These are phyloP conservation scores for Limnodromus scolopaceus DNA, from an alignment of 2,797 vertebrate genomes.

Conservation along the genomic window DNA sequence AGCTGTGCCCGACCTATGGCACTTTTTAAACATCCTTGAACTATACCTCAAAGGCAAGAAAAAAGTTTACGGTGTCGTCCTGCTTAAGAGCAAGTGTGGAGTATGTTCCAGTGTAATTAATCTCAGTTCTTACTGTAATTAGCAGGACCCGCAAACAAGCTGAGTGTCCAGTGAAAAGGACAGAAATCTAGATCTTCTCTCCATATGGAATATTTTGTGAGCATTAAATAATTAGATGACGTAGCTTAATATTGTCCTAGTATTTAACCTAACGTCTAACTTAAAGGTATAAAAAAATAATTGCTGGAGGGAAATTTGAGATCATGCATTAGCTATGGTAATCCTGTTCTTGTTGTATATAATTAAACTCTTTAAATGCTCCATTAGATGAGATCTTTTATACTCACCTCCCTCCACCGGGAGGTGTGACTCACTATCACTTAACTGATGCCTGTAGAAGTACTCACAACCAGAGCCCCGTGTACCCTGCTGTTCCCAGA, in stretches of 20 bases:
- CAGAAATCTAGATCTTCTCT: background rate
- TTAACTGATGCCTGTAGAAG: background rate
- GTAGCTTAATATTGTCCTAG: background rate
- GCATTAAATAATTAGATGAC: background rate
- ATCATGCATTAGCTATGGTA: conserved; percentile 46
- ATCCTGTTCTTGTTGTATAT: conserved; percentile 37
- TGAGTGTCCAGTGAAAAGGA: background rate
- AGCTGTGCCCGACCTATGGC: background rate
- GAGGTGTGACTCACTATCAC: conserved; percentile 12
- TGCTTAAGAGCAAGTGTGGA: background rate
- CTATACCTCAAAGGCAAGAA: background rate
- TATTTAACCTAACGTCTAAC: conserved; percentile 3
- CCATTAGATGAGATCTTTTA: conserved; percentile 53
- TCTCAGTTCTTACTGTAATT: background rate
- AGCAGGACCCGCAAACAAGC: background rate
- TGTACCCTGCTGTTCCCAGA: conserved; percentile 5
- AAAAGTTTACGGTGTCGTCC: background rate
- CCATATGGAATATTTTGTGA: background rate
- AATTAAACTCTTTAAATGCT: conserved; percentile 56
- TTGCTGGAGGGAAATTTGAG: conserved; percentile 21
- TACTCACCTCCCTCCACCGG: background rate
- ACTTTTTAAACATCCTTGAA: background rate
- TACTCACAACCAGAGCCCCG: background rate
- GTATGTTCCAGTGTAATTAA: background rate
- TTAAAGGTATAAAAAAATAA: conserved; percentile 22